Percentiles rank a stretch among this genome's conserved stretches.
These are phyloP conservation scores for Petrocephalus zakoni DNA, from an alignment of 2,113 vertebrate genomes.

Conservation along the genomic window DNA sequence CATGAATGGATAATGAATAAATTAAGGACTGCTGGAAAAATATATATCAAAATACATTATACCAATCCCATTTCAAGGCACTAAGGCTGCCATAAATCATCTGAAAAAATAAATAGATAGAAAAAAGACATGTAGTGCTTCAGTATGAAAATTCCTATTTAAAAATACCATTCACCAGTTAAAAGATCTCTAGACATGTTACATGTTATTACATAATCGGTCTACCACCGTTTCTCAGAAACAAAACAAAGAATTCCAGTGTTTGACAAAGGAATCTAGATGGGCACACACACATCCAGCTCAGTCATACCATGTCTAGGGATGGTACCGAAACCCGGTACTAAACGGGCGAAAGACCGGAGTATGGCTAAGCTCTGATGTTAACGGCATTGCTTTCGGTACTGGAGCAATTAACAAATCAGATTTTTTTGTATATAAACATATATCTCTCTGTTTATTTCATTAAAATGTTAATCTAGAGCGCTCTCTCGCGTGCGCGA, in stretches of 20 bases:
- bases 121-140: constrained; percentile 36
- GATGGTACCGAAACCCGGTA: too few relatives aligned
- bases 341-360: too few relatives aligned
- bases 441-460: too few relatives aligned
- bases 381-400: too few relatives aligned
- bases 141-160: constrained; percentile 16
- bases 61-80: constrained; percentile 23
- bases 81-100: not conserved
- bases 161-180: constrained; percentile 40
- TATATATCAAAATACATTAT: constrained; percentile 32
- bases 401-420: too few relatives aligned
- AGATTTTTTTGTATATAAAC: too few relatives aligned
- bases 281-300: constrained; percentile 15
- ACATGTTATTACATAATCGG: constrained; percentile 17
- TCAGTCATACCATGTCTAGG: constrained; percentile 25
- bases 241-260: constrained; percentile 50
- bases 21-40: constrained; percentile 36
- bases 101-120: constrained; percentile 25
- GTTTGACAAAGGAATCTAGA: constrained; percentile 39
- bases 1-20: constrained; percentile 30
- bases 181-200: constrained; percentile 8
- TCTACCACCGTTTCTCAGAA: constrained; percentile 66
- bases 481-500: too few relatives aligned
- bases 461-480: too few relatives aligned
- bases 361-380: too few relatives aligned